These are phyloP conservation scores for Hippocampus guttulatus DNA, from an alignment of 2,113 vertebrate genomes.

Conservation along the genomic window DNA sequence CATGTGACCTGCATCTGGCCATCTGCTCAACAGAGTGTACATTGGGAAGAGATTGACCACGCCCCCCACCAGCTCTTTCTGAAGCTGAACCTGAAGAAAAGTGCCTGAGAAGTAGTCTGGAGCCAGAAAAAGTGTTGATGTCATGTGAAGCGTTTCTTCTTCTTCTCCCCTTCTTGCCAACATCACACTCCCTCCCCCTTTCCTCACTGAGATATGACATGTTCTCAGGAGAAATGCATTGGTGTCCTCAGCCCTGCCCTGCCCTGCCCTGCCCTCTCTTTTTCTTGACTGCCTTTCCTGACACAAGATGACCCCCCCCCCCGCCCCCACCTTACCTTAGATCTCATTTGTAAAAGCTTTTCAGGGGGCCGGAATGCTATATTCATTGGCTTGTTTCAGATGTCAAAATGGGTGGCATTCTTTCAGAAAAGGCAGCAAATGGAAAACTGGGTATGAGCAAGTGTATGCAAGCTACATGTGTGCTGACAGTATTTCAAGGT, in stretches of 20 bases:
- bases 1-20: background rate
- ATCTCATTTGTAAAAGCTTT: constrained; percentile 48
- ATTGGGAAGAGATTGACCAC: constrained; percentile 93
- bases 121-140: constrained; percentile 71
- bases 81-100: constrained; percentile 65
- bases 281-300: constrained; percentile 30
- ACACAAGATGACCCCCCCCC: constrained; percentile 28
- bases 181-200: background rate
- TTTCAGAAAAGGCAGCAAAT: constrained; percentile 14
- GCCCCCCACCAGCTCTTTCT: constrained; percentile 89
- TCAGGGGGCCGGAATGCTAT: constrained; percentile 28
- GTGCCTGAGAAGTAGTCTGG: constrained; percentile 73
- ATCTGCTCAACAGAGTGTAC: constrained; percentile 80
- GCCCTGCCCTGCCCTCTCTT: background rate
- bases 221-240: constrained; percentile 52
- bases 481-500: constrained; percentile 40
- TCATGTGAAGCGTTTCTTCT: constrained; percentile 67
- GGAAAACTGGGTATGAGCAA: constrained; percentile 20
- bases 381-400: background rate
- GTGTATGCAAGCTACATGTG: constrained; percentile 5
- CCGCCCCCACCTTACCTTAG: background rate
- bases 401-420: background rate
- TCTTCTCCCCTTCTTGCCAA: constrained; percentile 35
- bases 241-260: background rate
- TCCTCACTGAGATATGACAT: constrained; percentile 58